A percentile compares a stretch with the other conserved stretches of the same genome.
Conservation (phyloP, 2,888 invertebrate genomes). For the Spodoptera exigua region DNA sequence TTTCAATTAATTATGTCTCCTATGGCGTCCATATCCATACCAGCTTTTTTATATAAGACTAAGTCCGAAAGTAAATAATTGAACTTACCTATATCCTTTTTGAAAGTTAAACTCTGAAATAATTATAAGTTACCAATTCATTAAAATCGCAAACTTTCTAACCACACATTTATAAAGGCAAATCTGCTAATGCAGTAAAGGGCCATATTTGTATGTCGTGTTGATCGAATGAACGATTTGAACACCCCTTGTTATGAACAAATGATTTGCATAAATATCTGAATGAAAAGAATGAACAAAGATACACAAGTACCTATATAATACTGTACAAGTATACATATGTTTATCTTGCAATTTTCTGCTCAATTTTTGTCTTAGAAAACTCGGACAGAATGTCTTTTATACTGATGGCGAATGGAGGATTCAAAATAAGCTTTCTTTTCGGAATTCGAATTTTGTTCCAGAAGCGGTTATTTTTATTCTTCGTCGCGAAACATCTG, state of each 20-base stretch:
- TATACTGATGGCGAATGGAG: too few relatives aligned
- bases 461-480: too few relatives aligned
- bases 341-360: slow-evolving; percentile 41
- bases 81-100: too few relatives aligned
- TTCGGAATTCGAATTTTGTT: too few relatives aligned
- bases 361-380: slow-evolving; percentile 12
- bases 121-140: not conserved
- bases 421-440: too few relatives aligned
- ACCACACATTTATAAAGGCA: slow-evolving; percentile 31
- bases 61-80: too few relatives aligned
- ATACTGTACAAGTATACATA: too few relatives aligned
- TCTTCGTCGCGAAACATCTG: too few relatives aligned
- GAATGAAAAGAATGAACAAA: slow-evolving; percentile 38
- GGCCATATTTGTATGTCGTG: slow-evolving; percentile 46
- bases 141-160: slow-evolving; percentile 20
- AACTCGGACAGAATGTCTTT: slow-evolving; percentile 8
- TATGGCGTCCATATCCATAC: too few relatives aligned
- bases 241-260: slow-evolving; percentile 52
- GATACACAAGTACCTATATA: slow-evolving; percentile 29
- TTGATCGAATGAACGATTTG: slow-evolving; percentile 50
- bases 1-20: too few relatives aligned
- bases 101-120: too few relatives aligned
- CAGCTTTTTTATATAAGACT: too few relatives aligned
- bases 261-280: slow-evolving; percentile 57
- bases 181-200: slow-evolving; percentile 56